Evolutionary conservation across 2,113 vertebrate species (phyloP).

Genomic region (Myotis davidii): DNA sequence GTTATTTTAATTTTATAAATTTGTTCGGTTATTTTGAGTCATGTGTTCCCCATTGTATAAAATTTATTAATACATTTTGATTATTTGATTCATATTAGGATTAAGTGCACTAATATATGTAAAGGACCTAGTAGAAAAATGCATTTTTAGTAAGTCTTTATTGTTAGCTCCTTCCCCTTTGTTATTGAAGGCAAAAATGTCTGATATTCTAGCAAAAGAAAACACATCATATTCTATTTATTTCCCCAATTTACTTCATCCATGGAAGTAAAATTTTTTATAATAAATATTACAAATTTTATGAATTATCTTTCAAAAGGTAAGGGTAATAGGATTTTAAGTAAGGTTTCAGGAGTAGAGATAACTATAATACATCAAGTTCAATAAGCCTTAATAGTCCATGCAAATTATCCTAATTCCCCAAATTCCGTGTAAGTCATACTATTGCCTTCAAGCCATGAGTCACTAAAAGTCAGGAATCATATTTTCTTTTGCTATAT

Average conservation of each 20-base stretch:
- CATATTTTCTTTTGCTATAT: background rate
- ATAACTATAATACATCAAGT: background rate
- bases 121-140: background rate
- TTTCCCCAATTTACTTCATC: background rate
- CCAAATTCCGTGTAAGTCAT: background rate
- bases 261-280: background rate
- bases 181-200: background rate
- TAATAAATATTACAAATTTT: background rate
- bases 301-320: background rate
- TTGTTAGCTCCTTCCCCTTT: background rate
- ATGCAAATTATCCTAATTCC: background rate
- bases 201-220: background rate
- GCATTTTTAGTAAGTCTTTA: background rate
- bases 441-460: background rate
- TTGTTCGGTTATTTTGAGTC: background rate
- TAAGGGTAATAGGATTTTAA: background rate
- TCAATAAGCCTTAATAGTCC: background rate
- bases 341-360: background rate
- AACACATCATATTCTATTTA: background rate
- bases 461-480: background rate
- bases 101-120: background rate
- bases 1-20: constrained; percentile 2
- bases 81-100: background rate
- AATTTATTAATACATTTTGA: background rate
- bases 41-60: background rate